Conservation (phyloP, 2,888 invertebrate species). For the Anthrax anthrax region DNA sequence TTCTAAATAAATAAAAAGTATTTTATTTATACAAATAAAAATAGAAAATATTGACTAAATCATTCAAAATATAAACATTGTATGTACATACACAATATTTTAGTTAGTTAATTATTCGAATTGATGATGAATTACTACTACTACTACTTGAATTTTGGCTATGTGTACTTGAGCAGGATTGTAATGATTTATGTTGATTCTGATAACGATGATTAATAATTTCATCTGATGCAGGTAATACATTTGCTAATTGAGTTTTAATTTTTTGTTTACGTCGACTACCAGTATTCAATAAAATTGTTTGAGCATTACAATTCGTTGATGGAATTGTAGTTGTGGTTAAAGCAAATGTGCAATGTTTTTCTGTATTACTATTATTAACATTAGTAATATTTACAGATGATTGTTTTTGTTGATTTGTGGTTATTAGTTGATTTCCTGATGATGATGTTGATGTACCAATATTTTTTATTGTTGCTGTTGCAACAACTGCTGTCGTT, state of each 20-base stretch:
- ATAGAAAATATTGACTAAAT: too few species aligned
- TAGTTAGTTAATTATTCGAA: slow-evolving; percentile 14
- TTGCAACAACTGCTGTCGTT: background rate
- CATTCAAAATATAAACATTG: too few species aligned
- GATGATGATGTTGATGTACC: slow-evolving; percentile 9
- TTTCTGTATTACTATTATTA: slow-evolving; percentile 12
- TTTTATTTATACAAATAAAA: too few species aligned
- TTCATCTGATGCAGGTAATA: background rate
- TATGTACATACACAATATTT: too few species aligned
- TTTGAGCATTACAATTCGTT: slow-evolving; percentile 8
- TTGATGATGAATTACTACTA: slow-evolving; percentile 14
- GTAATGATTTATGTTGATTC: slow-evolving; percentile 5
- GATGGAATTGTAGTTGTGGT: slow-evolving; percentile 25
- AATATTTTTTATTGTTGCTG: slow-evolving; percentile 8
- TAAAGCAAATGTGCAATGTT: slow-evolving; percentile 29
- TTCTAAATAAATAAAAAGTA: too few species aligned
- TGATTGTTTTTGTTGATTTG: background rate
- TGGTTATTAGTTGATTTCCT: slow-evolving; percentile 10
- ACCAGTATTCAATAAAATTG: background rate
- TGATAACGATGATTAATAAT: background rate
- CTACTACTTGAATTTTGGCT: slow-evolving; percentile 14
- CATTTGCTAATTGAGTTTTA: slow-evolving; percentile 3
- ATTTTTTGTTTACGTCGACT: slow-evolving; percentile 1
- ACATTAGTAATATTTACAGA: slow-evolving; percentile 8
- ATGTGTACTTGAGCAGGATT: slow-evolving; percentile 9